These are phyloP conservation scores for Papilio demoleus DNA, from an alignment of 2,888 invertebrate species.

Conservation along the genomic window DNA sequence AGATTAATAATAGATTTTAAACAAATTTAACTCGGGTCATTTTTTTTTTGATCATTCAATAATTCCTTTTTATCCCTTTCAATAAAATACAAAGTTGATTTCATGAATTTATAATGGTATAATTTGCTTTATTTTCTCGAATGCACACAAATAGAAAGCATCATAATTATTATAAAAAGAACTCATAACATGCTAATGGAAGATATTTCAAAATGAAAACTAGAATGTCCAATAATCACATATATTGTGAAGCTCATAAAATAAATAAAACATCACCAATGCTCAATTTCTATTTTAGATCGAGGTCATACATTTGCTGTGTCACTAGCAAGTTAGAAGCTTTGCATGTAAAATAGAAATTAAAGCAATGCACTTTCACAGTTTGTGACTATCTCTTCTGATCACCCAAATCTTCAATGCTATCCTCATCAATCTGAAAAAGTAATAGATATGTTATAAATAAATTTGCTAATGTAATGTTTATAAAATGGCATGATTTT, in stretches of 20 bases:
- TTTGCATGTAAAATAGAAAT: slow-evolving; percentile 43
- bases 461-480: too few species aligned
- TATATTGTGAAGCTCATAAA: slow-evolving; percentile 48
- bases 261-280: slow-evolving; percentile 55
- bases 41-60: not conserved
- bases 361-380: slow-evolving; percentile 42
- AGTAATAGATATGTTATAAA: not conserved
- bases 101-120: not conserved
- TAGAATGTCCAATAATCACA: slow-evolving; percentile 31
- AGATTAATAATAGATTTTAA: not conserved
- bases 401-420: slow-evolving; percentile 96
- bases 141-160: not conserved
- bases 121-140: not conserved
- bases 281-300: slow-evolving; percentile 56
- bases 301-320: slow-evolving; percentile 24
- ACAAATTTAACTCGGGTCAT: too few species aligned
- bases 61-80: not conserved
- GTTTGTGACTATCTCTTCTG: slow-evolving; percentile 89
- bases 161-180: not conserved
- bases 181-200: not conserved
- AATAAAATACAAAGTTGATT: slow-evolving; percentile 4
- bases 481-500: too few species aligned
- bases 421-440: slow-evolving; percentile 93
- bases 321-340: slow-evolving; percentile 22
- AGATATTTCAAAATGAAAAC: slow-evolving; percentile 34